Base-by-base conservation (phyloP, 2,113 vertebrate genomes). In the Galeopterus variegatus region DNA sequence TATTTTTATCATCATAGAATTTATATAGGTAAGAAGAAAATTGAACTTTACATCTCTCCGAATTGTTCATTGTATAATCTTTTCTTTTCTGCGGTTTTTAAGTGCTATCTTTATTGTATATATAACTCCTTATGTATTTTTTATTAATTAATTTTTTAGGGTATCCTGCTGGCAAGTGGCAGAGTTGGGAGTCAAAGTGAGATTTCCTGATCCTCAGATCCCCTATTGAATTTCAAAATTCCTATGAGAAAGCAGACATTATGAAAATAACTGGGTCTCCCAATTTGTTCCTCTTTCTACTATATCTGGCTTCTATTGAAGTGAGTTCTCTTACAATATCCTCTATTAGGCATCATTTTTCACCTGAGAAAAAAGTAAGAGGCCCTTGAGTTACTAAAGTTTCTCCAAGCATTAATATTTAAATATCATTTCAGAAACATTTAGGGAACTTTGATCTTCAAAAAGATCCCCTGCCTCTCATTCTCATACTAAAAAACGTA, bases 351-450 rank as follows among this genome's bases (percentile, higher is more conserved):
- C 28, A 69, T 56, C 24, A 21, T 50, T 50, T 60, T 67, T 83
- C 50, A 86, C 19, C 10, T 36, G 21, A 75, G 15, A 14, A 88
- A 88, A 88, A 83, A 52, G 81, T 23, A 58, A 91, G 67, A 76
- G 52, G 23, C 17, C 10, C n/a, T 77, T 33, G 13, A 45, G 11
- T 7, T 15, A 73, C 31, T 28, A 18, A 62, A 88, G 60, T 65
- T 21, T 26, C 19, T 58, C 5, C 0, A 54, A 62, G 11, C 41
- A 33, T 69, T 65, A 31, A 28, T 69, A 85, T 80, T 92, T 94
- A 97, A 92, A 69, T 89, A 48, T 52, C n/a, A 69, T 21, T 75
- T 84, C 21, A 80, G n/a, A 94, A 77, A 76, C 92, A 73, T 54
- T 52, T 54, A n/a, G 23, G 89, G 26, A 31, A 50, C 13, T 77